Evolutionary conservation across 2,113 vertebrate genomes (phyloP).

Genomic region (Heptranchias perlo): DNA sequence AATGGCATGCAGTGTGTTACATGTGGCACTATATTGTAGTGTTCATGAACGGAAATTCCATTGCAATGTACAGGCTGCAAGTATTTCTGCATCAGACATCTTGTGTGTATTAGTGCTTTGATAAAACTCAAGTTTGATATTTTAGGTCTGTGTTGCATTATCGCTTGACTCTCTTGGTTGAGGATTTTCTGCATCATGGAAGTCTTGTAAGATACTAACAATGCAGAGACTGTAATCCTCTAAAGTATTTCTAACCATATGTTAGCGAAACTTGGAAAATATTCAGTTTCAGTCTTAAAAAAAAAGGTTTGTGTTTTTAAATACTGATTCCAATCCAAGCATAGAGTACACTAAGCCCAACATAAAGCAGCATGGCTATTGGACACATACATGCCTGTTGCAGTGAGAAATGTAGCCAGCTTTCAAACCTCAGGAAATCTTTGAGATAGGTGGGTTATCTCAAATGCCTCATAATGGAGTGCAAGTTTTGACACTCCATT

Average conservation of each 20-base stretch:
- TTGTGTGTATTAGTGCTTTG: neutral
- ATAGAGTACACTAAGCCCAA: neutral
- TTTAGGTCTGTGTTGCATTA: neutral
- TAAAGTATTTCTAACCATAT: neutral
- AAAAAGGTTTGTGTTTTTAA: neutral
- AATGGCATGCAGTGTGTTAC: no score
- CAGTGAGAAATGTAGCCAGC: neutral
- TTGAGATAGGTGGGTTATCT: no score
- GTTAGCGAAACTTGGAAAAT: neutral
- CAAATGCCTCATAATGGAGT: no score
- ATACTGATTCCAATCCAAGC: neutral
- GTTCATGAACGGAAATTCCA: no score
- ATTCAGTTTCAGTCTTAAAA: neutral
- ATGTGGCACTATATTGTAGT: no score
- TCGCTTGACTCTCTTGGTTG: neutral
- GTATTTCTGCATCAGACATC: neutral
- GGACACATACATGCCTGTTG: no score
- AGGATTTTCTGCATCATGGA: neutral
- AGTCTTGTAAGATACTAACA: neutral
- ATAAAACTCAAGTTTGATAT: neutral
- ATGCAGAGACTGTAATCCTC: neutral
- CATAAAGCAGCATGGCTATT: neutral
- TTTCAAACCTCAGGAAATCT: neutral
- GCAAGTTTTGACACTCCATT: no score
- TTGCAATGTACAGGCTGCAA: neutral